Base-by-base conservation (phyloP, 2,113 vertebrate genomes). In the Nyctibius bracteatus region DNA sequence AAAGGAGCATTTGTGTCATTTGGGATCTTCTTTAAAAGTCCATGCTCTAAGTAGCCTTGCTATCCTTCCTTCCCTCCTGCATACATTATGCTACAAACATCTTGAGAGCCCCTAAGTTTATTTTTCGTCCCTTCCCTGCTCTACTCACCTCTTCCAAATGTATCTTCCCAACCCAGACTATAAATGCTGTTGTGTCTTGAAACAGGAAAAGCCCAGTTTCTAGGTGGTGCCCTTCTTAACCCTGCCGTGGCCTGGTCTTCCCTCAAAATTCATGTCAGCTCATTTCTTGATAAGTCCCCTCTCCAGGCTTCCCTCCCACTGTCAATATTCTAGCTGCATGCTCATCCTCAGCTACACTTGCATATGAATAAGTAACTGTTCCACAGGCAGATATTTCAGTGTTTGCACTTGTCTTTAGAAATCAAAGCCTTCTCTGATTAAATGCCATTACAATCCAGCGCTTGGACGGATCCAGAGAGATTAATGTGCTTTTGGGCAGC, bases 371-470 rank as follows among this genome's bases (percentile, higher is more conserved):
- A 97, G 95, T 92, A 96, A 94, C 96, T 71, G 78, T 70, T 94
- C 87, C 81, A 96, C 80, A 95, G 90, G 88, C 89, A 96, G 80
- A 89, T 96, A 92, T 95, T 90, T 95, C 90, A 92, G 68, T 97
- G 95, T 97, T 96, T 95, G 94, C 87, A 95, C 86, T 94, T 96
- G 86, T 97, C 97, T 97, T 96, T 95, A 95, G 97, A 98, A 98
- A 97, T 97, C 98, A 98, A 96, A 98, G 93, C 92, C 96, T 95
- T 90, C 90, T 93, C 97, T 95, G 94, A 97, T 96, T 96, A 98
- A 98, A 97, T 95, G 65, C 94, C 96, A 95, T 94, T 94, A 96
- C 92, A 94, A 97, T 92, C 92, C 95, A 96, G 94, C 82, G 49
- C 93, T 97, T 70, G 86, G 86, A 94, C 2, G 82, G 93, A 96